Evolutionary conservation across 37 sponge, comb jelly and placozoan species (phyloP), one percentile per base, ranked within the genome.

Genomic region (Diacarnus erythraeanus): DNA sequence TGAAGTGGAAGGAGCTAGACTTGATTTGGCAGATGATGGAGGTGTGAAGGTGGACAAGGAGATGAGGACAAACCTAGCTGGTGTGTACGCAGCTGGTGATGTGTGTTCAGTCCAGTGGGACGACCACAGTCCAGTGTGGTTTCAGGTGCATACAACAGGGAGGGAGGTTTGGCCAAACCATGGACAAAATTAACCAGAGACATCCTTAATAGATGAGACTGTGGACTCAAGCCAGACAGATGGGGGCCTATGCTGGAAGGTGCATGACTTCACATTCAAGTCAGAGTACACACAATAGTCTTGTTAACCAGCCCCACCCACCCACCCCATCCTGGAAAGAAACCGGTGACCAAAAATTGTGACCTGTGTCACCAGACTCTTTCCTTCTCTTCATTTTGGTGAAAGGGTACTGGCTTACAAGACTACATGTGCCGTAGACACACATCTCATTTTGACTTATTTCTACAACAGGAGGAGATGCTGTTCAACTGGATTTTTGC

Each of bases 11-110:
- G 63, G 61, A 18, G 63, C 1, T 17, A 60, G 61, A 25, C 1
- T 31, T 18, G 42, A 23, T 23, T 5, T 31, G 22, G 54, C 23
- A 2, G 42, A 40, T 1, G 96, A 91, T 67, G 87, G 86, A 9
- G 99, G 99, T 15, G 76, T 98, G 36, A 25, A 80, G n/a, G 95
- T 98, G 25, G 94, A 98, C 74, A 29, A 44, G 18, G 86, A 91
- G 67, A 96, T 98, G 99, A 83, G 91, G 51, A 98, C 88, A 1
- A 75, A 59, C 42, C 15, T 83, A 0, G 66, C 76, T 26, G 73
- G 92, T 77, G 82, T 98, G 37, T 98, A 94, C 85, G 99, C 99
- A 65, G 99, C 99, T 47, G 99, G 99, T 33, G 99, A 98, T 76
- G 90, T 89, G 38, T 98, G 99, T 60, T 80, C 87, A 30, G 80